phyloP scores from a whole-genome alignment of 2,797 vertebrate species.

The Aphelocoma californica region DNA sequence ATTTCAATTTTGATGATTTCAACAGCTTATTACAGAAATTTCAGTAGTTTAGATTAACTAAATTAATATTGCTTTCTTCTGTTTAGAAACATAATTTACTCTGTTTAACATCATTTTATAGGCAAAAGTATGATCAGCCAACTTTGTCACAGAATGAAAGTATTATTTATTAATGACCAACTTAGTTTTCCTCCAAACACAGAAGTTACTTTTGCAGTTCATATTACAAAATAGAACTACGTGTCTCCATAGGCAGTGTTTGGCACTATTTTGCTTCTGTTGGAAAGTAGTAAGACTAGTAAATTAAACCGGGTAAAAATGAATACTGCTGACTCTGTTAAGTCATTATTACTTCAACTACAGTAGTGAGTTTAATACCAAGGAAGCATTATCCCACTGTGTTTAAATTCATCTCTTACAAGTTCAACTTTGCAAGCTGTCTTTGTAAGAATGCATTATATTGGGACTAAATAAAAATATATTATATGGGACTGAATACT shows the following conservation, averaged over 20 bases:
- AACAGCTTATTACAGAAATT: background rate
- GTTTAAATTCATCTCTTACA: background rate
- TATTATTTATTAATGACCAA: background rate
- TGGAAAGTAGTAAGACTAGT: background rate
- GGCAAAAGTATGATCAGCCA: background rate
- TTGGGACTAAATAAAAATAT: background rate
- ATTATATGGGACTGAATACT: background rate
- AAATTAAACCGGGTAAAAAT: background rate
- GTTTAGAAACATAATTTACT: background rate
- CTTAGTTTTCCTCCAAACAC: background rate
- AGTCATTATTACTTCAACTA: background rate
- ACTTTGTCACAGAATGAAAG: background rate
- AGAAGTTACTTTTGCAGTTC: background rate
- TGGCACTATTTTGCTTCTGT: background rate
- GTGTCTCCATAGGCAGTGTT: background rate
- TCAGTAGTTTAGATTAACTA: background rate
- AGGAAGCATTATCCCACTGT: background rate
- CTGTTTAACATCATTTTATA: background rate
- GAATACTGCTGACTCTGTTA: background rate
- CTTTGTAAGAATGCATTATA: background rate
- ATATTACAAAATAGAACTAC: background rate
- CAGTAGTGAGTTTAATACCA: background rate
- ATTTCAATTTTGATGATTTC: background rate
- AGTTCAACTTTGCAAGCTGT: background rate
- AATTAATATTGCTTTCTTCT: background rate